Evolutionary conservation across 2,113 vertebrate species (phyloP).

Genomic region (Cottus gobio): DNA sequence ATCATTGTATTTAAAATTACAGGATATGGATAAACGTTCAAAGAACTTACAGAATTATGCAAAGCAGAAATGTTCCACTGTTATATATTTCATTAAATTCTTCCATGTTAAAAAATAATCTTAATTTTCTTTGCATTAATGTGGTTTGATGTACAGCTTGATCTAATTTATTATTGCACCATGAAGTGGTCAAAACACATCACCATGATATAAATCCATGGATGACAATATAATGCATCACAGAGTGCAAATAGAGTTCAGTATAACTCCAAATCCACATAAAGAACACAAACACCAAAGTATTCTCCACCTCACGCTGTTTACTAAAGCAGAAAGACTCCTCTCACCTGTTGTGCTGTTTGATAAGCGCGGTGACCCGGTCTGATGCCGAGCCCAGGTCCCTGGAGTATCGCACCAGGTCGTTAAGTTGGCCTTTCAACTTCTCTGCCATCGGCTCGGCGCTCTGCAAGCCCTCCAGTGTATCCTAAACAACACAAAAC

Average conservation of each 20-base stretch:
- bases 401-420: conserved; percentile 93
- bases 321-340: not conserved
- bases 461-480: conserved; percentile 86
- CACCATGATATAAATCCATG: not conserved
- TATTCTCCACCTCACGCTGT: not conserved
- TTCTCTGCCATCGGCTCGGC: conserved; percentile 92
- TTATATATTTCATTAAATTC: not conserved
- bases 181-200: not conserved
- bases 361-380: conserved; percentile 93
- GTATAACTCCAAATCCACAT: conserved; percentile 10
- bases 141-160: not conserved
- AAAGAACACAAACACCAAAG: not conserved
- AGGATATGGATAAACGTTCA: not conserved
- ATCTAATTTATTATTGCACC: not conserved
- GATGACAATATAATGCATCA: not conserved
- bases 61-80: not conserved
- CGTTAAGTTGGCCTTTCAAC: conserved; percentile 92
- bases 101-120: not conserved
- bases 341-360: conserved; percentile 94
- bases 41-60: not conserved
- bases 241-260: not conserved
- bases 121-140: not conserved
- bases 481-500: conserved; percentile 83
- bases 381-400: conserved; percentile 91
- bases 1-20: too few species aligned